These are phyloP conservation scores for Nestor notabilis DNA, from an alignment of 2,113 vertebrate genomes.

Conservation along the genomic window DNA sequence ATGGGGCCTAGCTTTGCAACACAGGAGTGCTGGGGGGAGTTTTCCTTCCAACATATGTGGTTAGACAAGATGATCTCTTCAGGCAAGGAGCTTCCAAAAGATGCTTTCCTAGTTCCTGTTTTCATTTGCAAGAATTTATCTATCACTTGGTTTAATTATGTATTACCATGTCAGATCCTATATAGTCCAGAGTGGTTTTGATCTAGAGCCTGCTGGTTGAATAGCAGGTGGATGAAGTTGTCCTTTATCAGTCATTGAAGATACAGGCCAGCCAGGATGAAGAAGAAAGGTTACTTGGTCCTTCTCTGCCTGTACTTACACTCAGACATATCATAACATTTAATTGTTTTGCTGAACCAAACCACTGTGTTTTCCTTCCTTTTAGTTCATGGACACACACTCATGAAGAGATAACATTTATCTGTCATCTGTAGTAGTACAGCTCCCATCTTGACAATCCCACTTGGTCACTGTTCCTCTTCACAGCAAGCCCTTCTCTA, in stretches of 20 bases:
- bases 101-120: not conserved
- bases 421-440: not conserved
- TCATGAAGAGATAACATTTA: not conserved
- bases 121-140: conserved; percentile 10
- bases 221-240: not conserved
- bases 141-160: not conserved
- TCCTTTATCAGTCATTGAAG: not conserved
- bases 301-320: not conserved
- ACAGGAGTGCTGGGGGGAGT: not conserved
- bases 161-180: not conserved
- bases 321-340: rapidly evolving
- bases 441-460: not conserved
- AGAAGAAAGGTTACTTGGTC: not conserved
- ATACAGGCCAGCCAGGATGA: not conserved
- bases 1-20: not conserved
- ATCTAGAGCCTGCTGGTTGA: not conserved
- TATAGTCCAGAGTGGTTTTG: not conserved
- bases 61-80: not conserved
- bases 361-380: not conserved
- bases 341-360: not conserved
- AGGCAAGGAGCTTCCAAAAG: not conserved
- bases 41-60: not conserved
- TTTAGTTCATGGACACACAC: not conserved
- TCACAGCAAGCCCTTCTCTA: not conserved
- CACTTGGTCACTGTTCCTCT: not conserved